Conservation (phyloP, 2,888 invertebrate species). For the Acleris sparsana region DNA sequence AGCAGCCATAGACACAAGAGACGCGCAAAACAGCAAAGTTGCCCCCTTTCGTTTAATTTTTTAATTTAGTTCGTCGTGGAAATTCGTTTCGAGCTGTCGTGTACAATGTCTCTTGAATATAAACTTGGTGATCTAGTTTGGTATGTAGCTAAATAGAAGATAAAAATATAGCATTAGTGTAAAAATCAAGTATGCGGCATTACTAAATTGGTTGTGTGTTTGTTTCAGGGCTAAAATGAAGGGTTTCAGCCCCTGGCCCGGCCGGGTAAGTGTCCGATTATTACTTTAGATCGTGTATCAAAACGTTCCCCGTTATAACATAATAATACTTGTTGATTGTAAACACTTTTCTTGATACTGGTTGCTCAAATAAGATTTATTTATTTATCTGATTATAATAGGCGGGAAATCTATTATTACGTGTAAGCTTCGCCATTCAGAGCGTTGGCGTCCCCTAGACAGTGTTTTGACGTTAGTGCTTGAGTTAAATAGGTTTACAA, state of each 20-base stretch:
- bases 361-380: slow-evolving; percentile 43
- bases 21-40: slow-evolving; percentile 49
- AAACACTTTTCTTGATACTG: slow-evolving; percentile 40
- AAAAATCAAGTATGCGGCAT: slow-evolving; percentile 55
- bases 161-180: slow-evolving; percentile 51
- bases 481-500: not conserved
- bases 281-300: slow-evolving; percentile 40
- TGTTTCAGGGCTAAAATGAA: slow-evolving; percentile 98
- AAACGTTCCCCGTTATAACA: slow-evolving; percentile 25
- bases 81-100: slow-evolving; percentile 58
- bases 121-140: slow-evolving; percentile 83
- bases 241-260: slow-evolving; percentile 98
- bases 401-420: slow-evolving; percentile 61
- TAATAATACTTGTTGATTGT: slow-evolving; percentile 33
- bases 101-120: slow-evolving; percentile 70
- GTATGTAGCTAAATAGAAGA: slow-evolving; percentile 63
- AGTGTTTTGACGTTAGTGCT: slow-evolving; percentile 34
- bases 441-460: slow-evolving; percentile 31
- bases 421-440: slow-evolving; percentile 44
- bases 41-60: slow-evolving; percentile 47
- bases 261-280: slow-evolving; percentile 90
- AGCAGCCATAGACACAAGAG: slow-evolving; percentile 54
- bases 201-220: slow-evolving; percentile 50
- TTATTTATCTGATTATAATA: slow-evolving; percentile 41
- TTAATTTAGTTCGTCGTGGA: slow-evolving; percentile 77